phyloP scores from a whole-genome alignment of 2,888 invertebrate genomes.

The Anaspis maculata region DNA sequence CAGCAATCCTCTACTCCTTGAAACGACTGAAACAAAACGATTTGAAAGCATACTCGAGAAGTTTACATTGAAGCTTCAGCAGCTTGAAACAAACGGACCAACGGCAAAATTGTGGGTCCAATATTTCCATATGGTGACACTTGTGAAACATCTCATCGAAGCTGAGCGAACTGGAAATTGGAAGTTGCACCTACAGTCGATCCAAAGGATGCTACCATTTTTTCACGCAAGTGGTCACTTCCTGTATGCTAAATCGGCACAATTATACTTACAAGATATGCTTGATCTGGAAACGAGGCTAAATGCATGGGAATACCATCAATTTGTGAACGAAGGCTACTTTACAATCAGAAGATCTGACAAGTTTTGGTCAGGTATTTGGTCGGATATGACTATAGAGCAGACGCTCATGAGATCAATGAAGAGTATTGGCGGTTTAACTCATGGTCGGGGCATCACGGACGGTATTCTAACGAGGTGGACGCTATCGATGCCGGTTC shows the following conservation, averaged over 20 bases:
- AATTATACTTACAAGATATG: constrained; percentile 26
- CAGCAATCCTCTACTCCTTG: too few species aligned
- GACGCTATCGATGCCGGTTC: constrained; percentile 1
- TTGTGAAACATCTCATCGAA: constrained; percentile 34
- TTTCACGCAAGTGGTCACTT: constrained; percentile 27
- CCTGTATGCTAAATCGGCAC: constrained; percentile 26
- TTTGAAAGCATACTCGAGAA: constrained; percentile 24
- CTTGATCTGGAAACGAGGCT: constrained; percentile 12
- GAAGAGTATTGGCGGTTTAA: constrained; percentile 20
- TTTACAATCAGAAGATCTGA: constrained; percentile 16
- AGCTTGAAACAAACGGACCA: constrained; percentile 29
- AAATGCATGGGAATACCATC: constrained; percentile 24
- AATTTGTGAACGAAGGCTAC: constrained; percentile 19
- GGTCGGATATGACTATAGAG: too few species aligned
- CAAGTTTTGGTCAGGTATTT: too few species aligned
- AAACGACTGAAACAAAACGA: constrained; percentile 27
- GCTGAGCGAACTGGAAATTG: constrained; percentile 38
- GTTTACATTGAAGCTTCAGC: constrained; percentile 24
- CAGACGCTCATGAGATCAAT: constrained; percentile 23
- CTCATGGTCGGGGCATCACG: constrained; percentile 14
- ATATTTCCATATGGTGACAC: constrained; percentile 33
- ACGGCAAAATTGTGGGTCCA: constrained; percentile 31
- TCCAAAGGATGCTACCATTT: constrained; percentile 35
- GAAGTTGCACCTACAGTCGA: constrained; percentile 31
- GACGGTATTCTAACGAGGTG: constrained; percentile 16